Evolutionary conservation across 2,113 vertebrate genomes (phyloP).

Genomic region (Leucopsar rothschildi): DNA sequence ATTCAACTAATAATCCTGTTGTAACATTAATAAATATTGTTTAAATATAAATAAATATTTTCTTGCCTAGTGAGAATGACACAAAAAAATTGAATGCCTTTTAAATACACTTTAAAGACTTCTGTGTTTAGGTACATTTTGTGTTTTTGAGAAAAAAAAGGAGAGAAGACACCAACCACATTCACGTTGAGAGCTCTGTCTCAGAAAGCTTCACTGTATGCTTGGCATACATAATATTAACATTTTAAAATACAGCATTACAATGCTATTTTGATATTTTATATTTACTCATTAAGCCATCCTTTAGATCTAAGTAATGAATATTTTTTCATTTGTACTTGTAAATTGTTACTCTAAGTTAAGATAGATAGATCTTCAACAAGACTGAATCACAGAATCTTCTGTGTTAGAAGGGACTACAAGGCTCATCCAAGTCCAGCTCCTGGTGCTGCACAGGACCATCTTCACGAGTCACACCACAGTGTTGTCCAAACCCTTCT

Average conservation of each 20-base stretch:
- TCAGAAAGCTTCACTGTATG: background rate
- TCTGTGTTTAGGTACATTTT: background rate
- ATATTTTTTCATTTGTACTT: background rate
- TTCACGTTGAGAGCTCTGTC: background rate
- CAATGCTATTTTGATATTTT: background rate
- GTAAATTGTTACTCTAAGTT: background rate
- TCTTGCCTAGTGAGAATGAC: background rate
- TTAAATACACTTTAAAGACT: background rate
- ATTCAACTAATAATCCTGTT: background rate
- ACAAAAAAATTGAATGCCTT: background rate
- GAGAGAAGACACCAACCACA: background rate
- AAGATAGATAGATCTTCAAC: background rate
- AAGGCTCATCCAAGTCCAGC: background rate
- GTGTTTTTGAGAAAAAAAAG: background rate
- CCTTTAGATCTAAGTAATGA: background rate
- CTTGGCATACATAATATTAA: background rate
- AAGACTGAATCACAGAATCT: background rate
- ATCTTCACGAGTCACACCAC: background rate
- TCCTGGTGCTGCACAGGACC: background rate
- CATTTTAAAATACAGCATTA: background rate
- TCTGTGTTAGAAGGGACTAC: background rate
- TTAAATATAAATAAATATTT: background rate
- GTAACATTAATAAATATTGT: background rate
- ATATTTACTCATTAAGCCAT: background rate
- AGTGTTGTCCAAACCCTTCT: background rate